Evolutionary conservation across 2,113 vertebrate genomes (phyloP).

Genomic region (Prunella fulvescens): DNA sequence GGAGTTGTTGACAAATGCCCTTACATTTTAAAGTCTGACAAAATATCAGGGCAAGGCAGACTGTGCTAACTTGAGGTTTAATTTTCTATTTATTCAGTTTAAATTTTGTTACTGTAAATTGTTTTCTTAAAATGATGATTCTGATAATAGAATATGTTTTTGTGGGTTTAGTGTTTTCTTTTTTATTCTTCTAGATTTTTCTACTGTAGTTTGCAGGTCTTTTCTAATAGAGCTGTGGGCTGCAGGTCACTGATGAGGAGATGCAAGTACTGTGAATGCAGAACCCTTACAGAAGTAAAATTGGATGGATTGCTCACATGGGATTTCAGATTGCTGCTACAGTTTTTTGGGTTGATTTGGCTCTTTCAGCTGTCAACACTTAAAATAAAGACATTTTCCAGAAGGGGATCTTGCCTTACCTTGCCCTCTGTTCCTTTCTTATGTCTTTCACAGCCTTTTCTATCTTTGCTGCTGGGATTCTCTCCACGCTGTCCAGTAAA

Average conservation of each 20-base stretch:
- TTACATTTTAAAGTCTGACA: not conserved
- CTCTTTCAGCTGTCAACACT: not conserved
- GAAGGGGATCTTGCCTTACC: slow-evolving; percentile 59
- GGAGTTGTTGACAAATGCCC: not conserved
- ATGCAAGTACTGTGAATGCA: not conserved
- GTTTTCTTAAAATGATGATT: not conserved
- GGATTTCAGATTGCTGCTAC: not conserved
- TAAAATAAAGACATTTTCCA: not conserved
- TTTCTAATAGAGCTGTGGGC: not conserved
- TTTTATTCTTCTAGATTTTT: not conserved
- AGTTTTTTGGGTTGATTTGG: not conserved
- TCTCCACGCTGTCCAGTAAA: slow-evolving; percentile 81
- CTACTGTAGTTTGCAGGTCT: not conserved
- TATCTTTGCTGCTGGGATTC: slow-evolving; percentile 71
- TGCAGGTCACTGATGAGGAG: not conserved
- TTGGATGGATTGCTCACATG: not conserved
- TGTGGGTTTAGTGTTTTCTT: not conserved
- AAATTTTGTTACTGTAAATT: not conserved
- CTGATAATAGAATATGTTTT: not conserved
- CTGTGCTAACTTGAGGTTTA: not conserved
- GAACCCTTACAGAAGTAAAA: not conserved
- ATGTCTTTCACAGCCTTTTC: slow-evolving; percentile 77
- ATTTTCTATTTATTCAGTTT: not conserved
- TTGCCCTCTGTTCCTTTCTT: slow-evolving; percentile 78
- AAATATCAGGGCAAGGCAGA: not conserved